Percentiles rank a stretch among this genome's conserved stretches.
Evolutionary conservation across 2,113 vertebrate genomes (phyloP).

Genomic region (Cyanoramphus novaezelandiae): DNA sequence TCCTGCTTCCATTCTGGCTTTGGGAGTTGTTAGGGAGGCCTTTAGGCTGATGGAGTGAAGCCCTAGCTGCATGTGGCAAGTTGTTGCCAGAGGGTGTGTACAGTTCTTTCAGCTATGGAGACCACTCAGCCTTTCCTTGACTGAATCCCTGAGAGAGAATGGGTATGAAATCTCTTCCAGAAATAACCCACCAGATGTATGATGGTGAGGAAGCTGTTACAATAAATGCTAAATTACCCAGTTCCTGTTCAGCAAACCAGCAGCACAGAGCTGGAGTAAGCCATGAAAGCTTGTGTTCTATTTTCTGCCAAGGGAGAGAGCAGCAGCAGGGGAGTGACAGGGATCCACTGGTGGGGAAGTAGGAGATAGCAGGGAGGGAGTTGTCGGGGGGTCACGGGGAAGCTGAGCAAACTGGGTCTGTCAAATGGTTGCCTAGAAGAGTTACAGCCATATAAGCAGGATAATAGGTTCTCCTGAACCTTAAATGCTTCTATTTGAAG

Average conservation of each 20-base stretch:
- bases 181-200: neutral
- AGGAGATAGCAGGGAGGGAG: neutral
- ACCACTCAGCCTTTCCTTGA: neutral
- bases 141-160: neutral
- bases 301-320: neutral
- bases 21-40: neutral
- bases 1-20: neutral
- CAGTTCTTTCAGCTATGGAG: neutral
- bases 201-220: neutral
- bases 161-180: neutral
- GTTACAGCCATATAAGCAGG: neutral
- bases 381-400: neutral
- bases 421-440: constrained; percentile 7
- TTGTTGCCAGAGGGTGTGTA: neutral
- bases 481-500: constrained; percentile 21
- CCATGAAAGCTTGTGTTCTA: neutral
- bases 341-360: neutral
- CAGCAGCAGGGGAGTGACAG: neutral
- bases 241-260: neutral
- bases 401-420: constrained; percentile 17
- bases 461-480: constrained; percentile 41
- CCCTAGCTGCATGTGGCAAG: neutral
- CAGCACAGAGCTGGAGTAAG: neutral
- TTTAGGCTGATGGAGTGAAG: neutral
- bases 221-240: neutral